These are phyloP conservation scores for Harpagoxenus sublaevis DNA, from an alignment of 2,888 invertebrate genomes.

Conservation along the genomic window DNA sequence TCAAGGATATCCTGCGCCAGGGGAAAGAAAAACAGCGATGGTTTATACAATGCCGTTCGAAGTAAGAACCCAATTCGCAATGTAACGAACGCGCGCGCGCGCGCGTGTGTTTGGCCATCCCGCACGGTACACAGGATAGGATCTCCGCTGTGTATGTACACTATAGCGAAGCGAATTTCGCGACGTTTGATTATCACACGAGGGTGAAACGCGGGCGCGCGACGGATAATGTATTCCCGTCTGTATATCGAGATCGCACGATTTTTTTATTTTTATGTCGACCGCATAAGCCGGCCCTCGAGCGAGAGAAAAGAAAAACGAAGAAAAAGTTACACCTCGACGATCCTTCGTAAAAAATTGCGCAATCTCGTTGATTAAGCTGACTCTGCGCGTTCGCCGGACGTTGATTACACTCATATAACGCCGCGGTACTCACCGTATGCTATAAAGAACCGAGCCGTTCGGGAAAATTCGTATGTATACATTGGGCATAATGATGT, in stretches of 20 bases:
- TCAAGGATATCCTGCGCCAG: constrained; percentile 94
- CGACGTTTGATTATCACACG: constrained; percentile 16
- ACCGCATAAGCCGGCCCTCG: neutral
- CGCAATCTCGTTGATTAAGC: constrained; percentile 9
- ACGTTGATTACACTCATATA: neutral
- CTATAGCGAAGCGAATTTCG: constrained; percentile 22
- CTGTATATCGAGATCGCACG: neutral
- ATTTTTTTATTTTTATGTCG: neutral
- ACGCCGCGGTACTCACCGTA: constrained; percentile 88
- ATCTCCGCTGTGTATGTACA: constrained; percentile 11
- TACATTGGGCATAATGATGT: constrained; percentile 99
- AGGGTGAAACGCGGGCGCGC: neutral
- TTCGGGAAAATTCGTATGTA: constrained; percentile 98
- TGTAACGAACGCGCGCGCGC: constrained; percentile 1
- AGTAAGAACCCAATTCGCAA: constrained; percentile 29
- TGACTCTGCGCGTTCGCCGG: neutral
- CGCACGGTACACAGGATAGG: constrained; percentile 20
- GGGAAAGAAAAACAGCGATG: constrained; percentile 12
- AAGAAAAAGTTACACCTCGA: neutral
- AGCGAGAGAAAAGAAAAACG: neutral
- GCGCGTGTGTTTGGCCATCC: constrained; percentile 16
- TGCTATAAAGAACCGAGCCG: constrained; percentile 98
- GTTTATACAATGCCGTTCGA: constrained; percentile 14
- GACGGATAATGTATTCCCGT: neutral
- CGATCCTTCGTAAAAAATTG: constrained; percentile 1